A percentile compares a stretch with the other conserved stretches of the same genome.
Conservation (phyloP, 1,140 invertebrate species). For the Parapsyche elsis region DNA sequence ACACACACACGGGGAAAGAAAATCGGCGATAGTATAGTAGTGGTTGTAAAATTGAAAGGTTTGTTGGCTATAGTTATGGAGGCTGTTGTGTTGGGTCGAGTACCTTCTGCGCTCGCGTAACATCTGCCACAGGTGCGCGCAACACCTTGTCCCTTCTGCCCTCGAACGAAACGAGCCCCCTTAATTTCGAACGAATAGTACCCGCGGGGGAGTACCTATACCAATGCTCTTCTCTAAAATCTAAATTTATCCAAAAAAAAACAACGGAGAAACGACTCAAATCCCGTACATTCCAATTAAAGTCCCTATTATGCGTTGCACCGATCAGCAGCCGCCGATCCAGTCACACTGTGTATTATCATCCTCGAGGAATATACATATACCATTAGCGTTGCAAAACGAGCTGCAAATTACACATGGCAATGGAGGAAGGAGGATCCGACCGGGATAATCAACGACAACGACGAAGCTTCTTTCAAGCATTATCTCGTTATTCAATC, state of each 20-base stretch:
- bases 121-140: conserved; percentile 38
- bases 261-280: too few species aligned
- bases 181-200: neutral
- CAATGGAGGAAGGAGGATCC: too few species aligned
- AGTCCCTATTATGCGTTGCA: neutral
- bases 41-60: neutral
- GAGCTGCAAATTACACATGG: too few species aligned
- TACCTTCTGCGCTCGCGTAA: conserved; percentile 16
- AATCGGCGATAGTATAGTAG: neutral
- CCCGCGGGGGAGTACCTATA: neutral
- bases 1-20: neutral
- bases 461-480: too few species aligned
- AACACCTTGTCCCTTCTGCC: conserved; percentile 15
- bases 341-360: too few species aligned
- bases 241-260: neutral
- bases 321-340: neutral
- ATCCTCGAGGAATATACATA: too few species aligned
- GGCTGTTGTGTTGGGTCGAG: neutral
- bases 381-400: too few species aligned
- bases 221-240: neutral
- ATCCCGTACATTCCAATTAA: neutral
- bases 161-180: neutral
- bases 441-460: too few species aligned
- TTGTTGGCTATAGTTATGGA: neutral
- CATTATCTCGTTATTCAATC: too few species aligned